Base-by-base conservation (phyloP, 2,797 vertebrate genomes). In the Bucorvus abyssinicus region DNA sequence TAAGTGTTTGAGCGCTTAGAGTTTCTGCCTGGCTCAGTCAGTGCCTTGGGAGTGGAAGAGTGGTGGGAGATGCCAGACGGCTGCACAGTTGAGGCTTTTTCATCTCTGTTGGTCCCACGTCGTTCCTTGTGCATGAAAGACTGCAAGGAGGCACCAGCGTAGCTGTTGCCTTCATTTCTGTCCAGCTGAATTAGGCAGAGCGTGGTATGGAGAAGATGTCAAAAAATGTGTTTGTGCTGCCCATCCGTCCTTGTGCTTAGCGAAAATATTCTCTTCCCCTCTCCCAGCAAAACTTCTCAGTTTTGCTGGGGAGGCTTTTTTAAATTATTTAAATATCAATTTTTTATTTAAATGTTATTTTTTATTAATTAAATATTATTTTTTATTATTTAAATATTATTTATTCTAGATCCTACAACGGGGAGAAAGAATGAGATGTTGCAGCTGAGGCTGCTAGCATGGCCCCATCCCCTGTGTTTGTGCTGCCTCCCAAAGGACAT, bases 391-490 rank as follows among this genome's bases (percentile, higher is more conserved):
- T n/a, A n/a, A 40, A 40, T 40, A 40, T 40, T 40, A 40, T 40
- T 40, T 40, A 40, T 40, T 40, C 38, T 40, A 47, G 82, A 70
- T 22, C 27, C 50, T 0, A 0, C n/a, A 67, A 0, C 29, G 52
- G 55, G 16, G 24, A 65, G 14, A 52, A 26, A 73, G 21, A 87
- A 53, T 0, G 1, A 44, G 52, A 65, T 40, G 38, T 24, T 87
- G 67, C 21, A 74, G 60, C 50, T n/a, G 65, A 50, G 65, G 18
- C 71, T 65, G 52, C 34, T 23, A 9, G 40, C 0, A 0, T 65
- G 6, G 27, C 55, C 16, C 26, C 21, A 3, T 84, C 84, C n/a
- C 45, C 59, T 7, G 2, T 0, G 0, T 68, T 40, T 2, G 0
- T 88, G 85, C 83, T 63, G 47, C 89, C 44, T 96, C 73, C 79